Evolutionary conservation across 1,140 invertebrate species (phyloP), one percentile per base, ranked within the genome.

Genomic region (Oncopodura yosiiana): DNA sequence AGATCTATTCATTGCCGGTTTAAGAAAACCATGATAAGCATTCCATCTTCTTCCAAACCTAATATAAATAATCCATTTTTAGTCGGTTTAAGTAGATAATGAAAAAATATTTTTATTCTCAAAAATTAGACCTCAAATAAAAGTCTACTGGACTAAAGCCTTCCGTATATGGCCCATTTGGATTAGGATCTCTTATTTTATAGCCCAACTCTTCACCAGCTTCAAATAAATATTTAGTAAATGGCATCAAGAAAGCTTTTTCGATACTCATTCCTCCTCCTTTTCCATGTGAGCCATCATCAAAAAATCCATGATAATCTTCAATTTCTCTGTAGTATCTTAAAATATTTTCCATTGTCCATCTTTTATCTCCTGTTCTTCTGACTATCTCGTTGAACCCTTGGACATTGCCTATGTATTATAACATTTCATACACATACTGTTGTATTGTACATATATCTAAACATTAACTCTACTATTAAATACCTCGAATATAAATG

Each of bases 401-500:
- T 44, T 61, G 59, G 6, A 55, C 49, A 53, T 53, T 61, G 38
- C n/a, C n/a, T n/a, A n/a, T n/a, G n/a, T n/a, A n/a, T n/a, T n/a
- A n/a, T n/a, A 8, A n/a, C 32, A 34, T 8, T 34, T 34, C 32
- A 34, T 34, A 9, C 32, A 8, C 32, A 9, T 8, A 34, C 32
- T n/a, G n/a, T 34, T n/a, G n/a, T 9, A 8, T 34, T n/a, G n/a
- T 9, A 34, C 8, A 9, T n/a, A 9, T n/a, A n/a, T 34, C n/a
- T 34, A 8, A 9, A n/a, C 32, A 8, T 8, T 34, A 9, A 12
- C n/a, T n/a, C n/a, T n/a, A n/a, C n/a, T n/a, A n/a, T n/a, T n/a
- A n/a, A n/a, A n/a, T n/a, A n/a, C 59, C 59, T 11, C 59, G 49
- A 23, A 61, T 56, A 16, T 53, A 56, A 46, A 61, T 61, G 30